Conservation (phyloP, 2,888 invertebrate genomes). For the Rambutsinella grinnellia region DNA sequence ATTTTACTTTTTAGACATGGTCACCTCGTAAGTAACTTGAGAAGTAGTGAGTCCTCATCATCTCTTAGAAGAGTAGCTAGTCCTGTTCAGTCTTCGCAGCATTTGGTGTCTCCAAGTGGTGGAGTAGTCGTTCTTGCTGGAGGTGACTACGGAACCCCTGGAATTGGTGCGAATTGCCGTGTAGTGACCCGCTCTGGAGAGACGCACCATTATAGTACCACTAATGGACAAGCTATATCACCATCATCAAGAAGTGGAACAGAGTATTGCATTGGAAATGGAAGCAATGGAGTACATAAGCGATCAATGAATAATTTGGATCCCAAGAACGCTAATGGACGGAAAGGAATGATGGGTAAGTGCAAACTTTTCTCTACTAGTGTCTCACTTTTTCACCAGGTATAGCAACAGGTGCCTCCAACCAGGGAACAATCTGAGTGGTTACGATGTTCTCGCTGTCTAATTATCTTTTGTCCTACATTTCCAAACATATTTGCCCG, state of each 20-base stretch:
- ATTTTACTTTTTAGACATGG: conserved; percentile 35
- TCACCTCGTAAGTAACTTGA: conserved; percentile 43
- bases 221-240: neutral
- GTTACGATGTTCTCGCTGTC: too few relatives aligned
- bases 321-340: conserved; percentile 38
- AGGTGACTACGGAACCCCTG: conserved; percentile 24
- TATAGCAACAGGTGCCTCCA: too few relatives aligned
- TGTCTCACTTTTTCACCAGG: too few relatives aligned
- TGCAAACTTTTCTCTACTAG: too few relatives aligned
- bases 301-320: conserved; percentile 63
- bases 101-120: conserved; percentile 28
- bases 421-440: too few relatives aligned
- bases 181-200: conserved; percentile 17
- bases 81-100: conserved; percentile 17
- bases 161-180: conserved; percentile 21
- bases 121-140: conserved; percentile 2
- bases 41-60: conserved; percentile 42
- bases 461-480: too few relatives aligned
- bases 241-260: conserved; percentile 26
- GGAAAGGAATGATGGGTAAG: conserved; percentile 64
- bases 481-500: too few relatives aligned
- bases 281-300: conserved; percentile 40
- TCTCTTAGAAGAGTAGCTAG: conserved; percentile 41
- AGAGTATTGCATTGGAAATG: conserved; percentile 18
- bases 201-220: neutral